phyloP scores from a whole-genome alignment of 1,140 invertebrate genomes.

The Penaeus vannamei region DNA sequence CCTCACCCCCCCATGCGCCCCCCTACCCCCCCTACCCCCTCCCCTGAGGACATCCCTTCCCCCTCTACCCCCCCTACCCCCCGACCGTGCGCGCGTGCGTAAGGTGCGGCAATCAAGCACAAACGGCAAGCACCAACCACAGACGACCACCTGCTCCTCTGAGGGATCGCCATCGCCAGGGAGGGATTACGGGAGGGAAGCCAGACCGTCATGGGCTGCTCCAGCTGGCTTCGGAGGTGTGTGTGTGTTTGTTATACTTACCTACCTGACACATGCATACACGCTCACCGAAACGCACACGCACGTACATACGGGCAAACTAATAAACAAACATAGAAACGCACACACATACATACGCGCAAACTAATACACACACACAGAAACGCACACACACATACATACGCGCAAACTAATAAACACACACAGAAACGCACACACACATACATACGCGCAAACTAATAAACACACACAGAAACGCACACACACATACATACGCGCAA shows the following conservation, averaged over 20 bases:
- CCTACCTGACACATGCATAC: background rate
- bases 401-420: too few species aligned
- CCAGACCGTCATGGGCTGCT: too few species aligned
- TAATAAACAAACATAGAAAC: background rate
- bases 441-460: background rate
- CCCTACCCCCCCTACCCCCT: too few species aligned
- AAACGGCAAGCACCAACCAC: too few species aligned
- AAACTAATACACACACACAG: background rate
- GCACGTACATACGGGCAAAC: background rate
- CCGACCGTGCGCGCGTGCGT: too few species aligned
- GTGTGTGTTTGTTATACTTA: constrained; percentile 5
- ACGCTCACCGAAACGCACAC: background rate
- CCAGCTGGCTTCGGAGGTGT: background rate
- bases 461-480: background rate
- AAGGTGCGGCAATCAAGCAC: too few species aligned
- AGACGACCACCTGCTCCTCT: too few species aligned
- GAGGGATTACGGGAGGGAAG: too few species aligned
- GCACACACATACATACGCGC: background rate
- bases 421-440: too few species aligned
- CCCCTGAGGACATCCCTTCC: background rate
- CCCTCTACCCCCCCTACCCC: too few species aligned
- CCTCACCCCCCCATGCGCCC: background rate
- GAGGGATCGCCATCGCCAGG: too few species aligned
- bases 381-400: background rate
- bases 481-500: background rate